phyloP scores from a whole-genome alignment of 2,113 vertebrate species.

The Ceyx cyanopectus region DNA sequence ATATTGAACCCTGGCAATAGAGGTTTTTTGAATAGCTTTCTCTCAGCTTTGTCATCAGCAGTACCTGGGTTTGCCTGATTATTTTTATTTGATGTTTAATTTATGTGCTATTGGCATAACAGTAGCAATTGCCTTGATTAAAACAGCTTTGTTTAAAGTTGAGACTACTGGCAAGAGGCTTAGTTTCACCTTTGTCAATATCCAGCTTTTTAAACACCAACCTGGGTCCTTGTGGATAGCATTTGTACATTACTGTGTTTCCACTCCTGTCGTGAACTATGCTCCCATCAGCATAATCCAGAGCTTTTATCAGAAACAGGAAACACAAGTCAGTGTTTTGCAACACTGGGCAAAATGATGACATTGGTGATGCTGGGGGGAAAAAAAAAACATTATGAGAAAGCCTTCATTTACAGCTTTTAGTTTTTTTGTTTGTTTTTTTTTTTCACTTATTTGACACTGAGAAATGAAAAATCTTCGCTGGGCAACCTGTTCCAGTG shows the following conservation, averaged over 20 bases:
- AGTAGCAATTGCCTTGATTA: constrained; percentile 30
- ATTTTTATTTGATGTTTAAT: constrained; percentile 23
- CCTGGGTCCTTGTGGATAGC: neutral
- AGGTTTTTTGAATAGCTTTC: neutral
- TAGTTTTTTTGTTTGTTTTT: neutral
- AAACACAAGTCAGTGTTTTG: neutral
- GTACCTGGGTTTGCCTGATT: neutral
- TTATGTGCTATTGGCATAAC: constrained; percentile 13
- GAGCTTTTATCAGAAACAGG: neutral
- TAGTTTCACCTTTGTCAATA: neutral
- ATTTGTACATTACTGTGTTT: neutral
- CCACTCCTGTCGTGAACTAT: neutral
- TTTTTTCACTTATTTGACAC: neutral
- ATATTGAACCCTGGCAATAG: neutral
- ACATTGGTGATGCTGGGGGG: neutral
- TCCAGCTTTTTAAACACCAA: neutral
- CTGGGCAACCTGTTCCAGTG: neutral
- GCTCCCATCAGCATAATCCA: neutral
- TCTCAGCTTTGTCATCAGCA: neutral
- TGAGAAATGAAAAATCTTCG: neutral
- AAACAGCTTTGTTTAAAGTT: constrained; percentile 45
- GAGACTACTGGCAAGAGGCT: constrained; percentile 27
- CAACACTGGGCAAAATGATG: neutral
- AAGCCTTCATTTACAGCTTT: neutral
- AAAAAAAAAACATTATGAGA: neutral